Conservation (phyloP, 1,140 invertebrate species). For the Drosophila neocordata region DNA sequence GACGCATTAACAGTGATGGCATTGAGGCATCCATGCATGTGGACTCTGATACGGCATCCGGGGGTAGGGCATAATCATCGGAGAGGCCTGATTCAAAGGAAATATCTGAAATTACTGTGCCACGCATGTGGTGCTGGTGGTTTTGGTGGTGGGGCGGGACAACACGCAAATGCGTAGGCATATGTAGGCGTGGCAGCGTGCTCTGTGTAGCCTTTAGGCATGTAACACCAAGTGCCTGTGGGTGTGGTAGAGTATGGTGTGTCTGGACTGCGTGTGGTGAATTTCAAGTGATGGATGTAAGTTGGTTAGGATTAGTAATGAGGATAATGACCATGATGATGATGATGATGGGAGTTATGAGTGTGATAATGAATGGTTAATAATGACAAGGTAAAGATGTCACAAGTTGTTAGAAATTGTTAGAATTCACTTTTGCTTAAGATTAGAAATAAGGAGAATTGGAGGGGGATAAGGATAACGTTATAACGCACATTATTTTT, state of each 20-base stretch:
- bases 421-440: constrained; percentile 26
- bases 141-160: constrained; percentile 37
- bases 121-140: constrained; percentile 67
- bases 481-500: too few relatives aligned
- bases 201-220: constrained; percentile 41
- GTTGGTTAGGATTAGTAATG: constrained; percentile 42
- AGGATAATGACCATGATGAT: not conserved
- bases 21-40: constrained; percentile 89
- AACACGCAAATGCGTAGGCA: constrained; percentile 56
- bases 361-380: constrained; percentile 28
- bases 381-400: constrained; percentile 11
- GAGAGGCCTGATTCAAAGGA: constrained; percentile 96
- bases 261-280: constrained; percentile 36
- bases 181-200: constrained; percentile 59
- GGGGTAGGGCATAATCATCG: constrained; percentile 97
- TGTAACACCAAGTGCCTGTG: constrained; percentile 43
- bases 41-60: constrained; percentile 92
- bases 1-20: constrained; percentile 87
- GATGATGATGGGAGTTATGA: not conserved
- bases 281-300: constrained; percentile 18
- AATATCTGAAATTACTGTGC: constrained; percentile 88
- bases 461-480: too few relatives aligned
- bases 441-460: not conserved
- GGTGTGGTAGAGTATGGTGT: constrained; percentile 38
- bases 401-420: constrained; percentile 29